Percentiles rank a stretch among this genome's conserved stretches.
Evolutionary conservation across 2,113 vertebrate species (phyloP).

Genomic region (Lophochroa leadbeateri): DNA sequence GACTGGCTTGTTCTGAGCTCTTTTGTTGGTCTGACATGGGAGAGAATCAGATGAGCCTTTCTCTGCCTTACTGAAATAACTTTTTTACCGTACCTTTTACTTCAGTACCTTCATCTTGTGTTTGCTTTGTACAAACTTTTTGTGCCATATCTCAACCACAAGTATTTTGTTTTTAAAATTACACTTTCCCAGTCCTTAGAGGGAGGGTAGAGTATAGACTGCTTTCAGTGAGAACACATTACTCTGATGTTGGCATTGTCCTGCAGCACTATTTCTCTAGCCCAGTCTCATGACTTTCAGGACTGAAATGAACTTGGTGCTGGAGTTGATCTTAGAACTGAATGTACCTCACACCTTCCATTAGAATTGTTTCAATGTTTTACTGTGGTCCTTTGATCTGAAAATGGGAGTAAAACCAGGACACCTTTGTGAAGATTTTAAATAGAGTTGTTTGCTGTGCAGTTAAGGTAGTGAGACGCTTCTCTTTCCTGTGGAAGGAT

Average conservation of each 20-base stretch:
- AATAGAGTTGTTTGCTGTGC: background rate
- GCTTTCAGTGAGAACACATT: background rate
- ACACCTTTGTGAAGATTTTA: background rate
- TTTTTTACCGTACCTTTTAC: background rate
- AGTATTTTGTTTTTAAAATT: background rate
- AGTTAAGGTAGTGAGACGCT: background rate
- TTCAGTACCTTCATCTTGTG: background rate
- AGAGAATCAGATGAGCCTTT: background rate
- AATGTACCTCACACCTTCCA: background rate
- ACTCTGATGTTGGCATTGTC: background rate
- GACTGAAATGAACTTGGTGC: background rate
- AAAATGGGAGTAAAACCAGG: background rate
- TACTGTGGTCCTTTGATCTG: background rate
- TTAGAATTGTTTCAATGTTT: background rate
- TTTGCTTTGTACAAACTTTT: background rate
- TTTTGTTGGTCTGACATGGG: background rate
- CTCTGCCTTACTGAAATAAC: background rate
- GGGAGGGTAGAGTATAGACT: background rate
- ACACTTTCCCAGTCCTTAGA: background rate
- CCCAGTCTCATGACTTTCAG: background rate
- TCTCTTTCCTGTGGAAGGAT: background rate
- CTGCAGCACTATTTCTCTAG: background rate
- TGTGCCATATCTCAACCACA: fast-evolving
- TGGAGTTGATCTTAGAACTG: background rate
- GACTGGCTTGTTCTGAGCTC: background rate